These are phyloP conservation scores for Hassar affinis DNA, from an alignment of 2,113 vertebrate genomes.

Conservation along the genomic window DNA sequence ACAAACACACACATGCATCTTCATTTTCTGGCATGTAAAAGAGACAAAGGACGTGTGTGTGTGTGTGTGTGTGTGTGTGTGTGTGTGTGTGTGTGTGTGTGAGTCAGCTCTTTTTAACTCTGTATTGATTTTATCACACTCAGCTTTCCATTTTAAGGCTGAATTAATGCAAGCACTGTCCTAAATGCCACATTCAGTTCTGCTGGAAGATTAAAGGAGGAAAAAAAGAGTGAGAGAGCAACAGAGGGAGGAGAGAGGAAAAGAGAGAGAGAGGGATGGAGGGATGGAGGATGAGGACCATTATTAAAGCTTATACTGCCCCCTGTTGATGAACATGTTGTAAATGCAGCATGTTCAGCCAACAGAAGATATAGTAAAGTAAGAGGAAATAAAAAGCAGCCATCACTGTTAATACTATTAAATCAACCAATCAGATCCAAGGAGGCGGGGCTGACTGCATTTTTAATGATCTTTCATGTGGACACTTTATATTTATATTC, in stretches of 20 bases:
- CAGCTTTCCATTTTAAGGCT: constrained; percentile 33
- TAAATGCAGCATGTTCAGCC: too few species aligned
- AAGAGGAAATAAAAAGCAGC: neutral
- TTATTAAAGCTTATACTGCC: neutral
- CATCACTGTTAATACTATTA: neutral
- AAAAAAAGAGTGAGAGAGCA: neutral
- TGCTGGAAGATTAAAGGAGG: constrained; percentile 18
- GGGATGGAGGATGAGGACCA: neutral
- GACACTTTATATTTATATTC: neutral
- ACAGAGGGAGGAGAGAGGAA: neutral
- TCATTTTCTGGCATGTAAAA: constrained; percentile 20
- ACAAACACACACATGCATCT: constrained; percentile 11
- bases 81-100: constrained; percentile 31
- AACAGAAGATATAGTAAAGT: neutral
- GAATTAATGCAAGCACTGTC: constrained; percentile 31
- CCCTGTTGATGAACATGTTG: constrained; percentile 2
- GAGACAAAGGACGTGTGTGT: constrained; percentile 14
- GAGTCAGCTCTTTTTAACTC: constrained; percentile 27
- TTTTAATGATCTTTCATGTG: neutral
- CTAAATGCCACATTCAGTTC: constrained; percentile 35
- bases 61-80: constrained; percentile 36
- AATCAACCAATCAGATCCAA: neutral
- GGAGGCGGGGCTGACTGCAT: neutral
- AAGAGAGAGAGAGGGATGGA: too few species aligned
- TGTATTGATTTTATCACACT: constrained; percentile 26